Percentiles rank a stretch among this genome's conserved stretches.
phyloP scores from a whole-genome alignment of 2,888 invertebrate genomes.

The Malthinus seriepunctatus region DNA sequence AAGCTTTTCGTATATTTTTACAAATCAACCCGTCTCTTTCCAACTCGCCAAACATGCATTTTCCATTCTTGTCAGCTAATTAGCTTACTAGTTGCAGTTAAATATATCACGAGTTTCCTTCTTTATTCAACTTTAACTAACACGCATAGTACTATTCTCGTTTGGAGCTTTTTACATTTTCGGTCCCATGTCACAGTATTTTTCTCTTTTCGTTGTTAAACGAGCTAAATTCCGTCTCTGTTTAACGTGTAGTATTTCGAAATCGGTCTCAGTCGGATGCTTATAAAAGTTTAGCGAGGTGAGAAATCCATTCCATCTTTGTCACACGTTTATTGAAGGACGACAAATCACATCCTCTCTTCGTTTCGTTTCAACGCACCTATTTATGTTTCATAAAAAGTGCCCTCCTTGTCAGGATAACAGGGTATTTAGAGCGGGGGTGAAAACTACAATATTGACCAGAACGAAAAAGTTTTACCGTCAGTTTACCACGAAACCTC shows the following conservation, averaged over 20 bases:
- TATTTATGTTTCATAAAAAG: conserved; percentile 55
- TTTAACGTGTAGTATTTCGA: conserved; percentile 30
- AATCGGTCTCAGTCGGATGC: conserved; percentile 24
- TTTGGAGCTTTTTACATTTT: conserved; percentile 48
- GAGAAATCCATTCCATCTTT: conserved; percentile 33
- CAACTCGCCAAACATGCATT: not conserved
- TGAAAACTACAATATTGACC: conserved; percentile 49
- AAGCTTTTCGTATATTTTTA: conserved; percentile 9
- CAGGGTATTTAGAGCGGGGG: conserved; percentile 48
- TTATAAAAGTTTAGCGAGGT: conserved; percentile 36
- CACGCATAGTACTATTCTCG: conserved; percentile 41
- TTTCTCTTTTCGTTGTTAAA: conserved; percentile 50
- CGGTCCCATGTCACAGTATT: conserved; percentile 46
- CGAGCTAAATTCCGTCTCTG: conserved; percentile 40
- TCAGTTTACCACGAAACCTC: conserved; percentile 41
- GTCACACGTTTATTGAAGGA: conserved; percentile 39
- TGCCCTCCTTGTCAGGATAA: conserved; percentile 53
- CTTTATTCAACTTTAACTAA: conserved; percentile 40
- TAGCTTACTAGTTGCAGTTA: conserved; percentile 24
- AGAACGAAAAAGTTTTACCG: conserved; percentile 52
- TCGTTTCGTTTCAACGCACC: conserved; percentile 44
- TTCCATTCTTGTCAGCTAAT: conserved; percentile 24
- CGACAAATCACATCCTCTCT: conserved; percentile 44
- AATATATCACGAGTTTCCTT: conserved; percentile 44
- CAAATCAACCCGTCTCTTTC: conserved; percentile 6